Evolutionary conservation across 53 echinoderm and acorn worm species (phyloP), one percentile per base, ranked within the genome.

Genomic region (Astropecten irregularis): DNA sequence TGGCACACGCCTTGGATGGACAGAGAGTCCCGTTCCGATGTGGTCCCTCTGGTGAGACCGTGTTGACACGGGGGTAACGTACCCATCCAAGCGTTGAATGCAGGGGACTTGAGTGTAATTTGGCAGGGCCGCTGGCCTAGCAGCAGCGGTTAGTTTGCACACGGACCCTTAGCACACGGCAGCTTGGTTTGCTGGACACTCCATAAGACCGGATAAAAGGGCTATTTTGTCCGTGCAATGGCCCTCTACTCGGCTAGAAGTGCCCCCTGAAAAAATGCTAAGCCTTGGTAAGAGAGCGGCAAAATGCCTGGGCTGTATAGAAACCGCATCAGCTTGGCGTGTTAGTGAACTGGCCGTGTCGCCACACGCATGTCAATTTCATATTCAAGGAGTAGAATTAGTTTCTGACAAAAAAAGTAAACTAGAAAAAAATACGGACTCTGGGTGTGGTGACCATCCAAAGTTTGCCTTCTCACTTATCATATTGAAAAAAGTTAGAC

Each of bases 61-160:
- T 74, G 74, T 74, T 74, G 74, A 74, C 74, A 74, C 16, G 74
- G 57, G 61, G 74, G 56, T 74, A 74, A 74, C 74, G 74, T 55
- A 57, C 56, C 74, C 74, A 74, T 37, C 56, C 74, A 55, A 55
- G 74, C 74, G 74, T 74, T 74, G 38, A 6, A 54, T 22, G 74
- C 55, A 18, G 74, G 56, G 56, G 35, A 54, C 74, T 74, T 35
- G 55, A 74, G 74, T 74, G 74, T 74, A 74, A 74, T 74, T 74
- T 74, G 55, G 39, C 74, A 38, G 57, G 55, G 39, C 40, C 35
- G 27, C 55, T 55, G 25, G 74, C 74, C 22, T 36, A 38, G 25
- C 50, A 36, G 56, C 39, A 26, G 32, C 35, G 14, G 64, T 42
- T 42, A 74, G 74, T 74, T 74, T 74, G 74, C 74, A 54, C 74